These are phyloP conservation scores for Caenorhabditis macrosperma DNA, from an alignment of 2,888 invertebrate species.

Conservation along the genomic window DNA sequence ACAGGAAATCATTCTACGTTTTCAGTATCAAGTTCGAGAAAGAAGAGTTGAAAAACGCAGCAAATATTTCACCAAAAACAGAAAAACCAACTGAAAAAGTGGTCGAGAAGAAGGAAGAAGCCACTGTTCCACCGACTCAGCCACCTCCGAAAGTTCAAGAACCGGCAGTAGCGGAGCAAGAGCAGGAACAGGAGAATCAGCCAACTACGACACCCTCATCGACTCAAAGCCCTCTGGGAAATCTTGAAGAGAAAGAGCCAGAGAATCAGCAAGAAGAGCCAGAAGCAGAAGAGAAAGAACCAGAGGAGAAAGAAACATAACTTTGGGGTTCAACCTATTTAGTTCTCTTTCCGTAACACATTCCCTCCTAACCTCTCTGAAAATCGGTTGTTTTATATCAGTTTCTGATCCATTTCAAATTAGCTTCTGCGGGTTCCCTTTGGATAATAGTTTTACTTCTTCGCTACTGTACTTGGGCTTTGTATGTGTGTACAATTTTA, in stretches of 20 bases:
- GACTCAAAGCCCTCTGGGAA: constrained; percentile 29
- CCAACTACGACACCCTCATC: constrained; percentile 19
- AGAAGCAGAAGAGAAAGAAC: constrained; percentile 24
- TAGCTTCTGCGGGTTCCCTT: constrained; percentile 31
- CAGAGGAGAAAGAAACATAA: constrained; percentile 42
- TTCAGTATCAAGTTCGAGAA: constrained; percentile 49
- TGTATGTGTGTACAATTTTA: not conserved
- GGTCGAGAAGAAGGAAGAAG: constrained; percentile 18
- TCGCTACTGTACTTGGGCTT: not conserved
- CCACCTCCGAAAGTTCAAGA: not conserved
- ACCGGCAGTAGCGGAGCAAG: not conserved
- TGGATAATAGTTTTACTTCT: constrained; percentile 37
- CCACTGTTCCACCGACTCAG: not conserved
- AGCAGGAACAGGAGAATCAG: constrained; percentile 1
- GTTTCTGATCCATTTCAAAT: constrained; percentile 12
- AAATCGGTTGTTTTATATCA: constrained; percentile 14
- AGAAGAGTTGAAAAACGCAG: constrained; percentile 39
- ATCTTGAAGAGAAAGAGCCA: constrained; percentile 31
- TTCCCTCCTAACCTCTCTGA: not conserved
- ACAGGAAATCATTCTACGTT: not conserved
- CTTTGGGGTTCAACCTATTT: not conserved
- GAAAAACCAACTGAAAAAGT: constrained; percentile 28
- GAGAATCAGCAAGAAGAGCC: constrained; percentile 36
- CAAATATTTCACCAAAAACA: constrained; percentile 10
- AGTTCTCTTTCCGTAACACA: not conserved